Percentiles rank a stretch among this genome's conserved stretches.
Evolutionary conservation across 1,140 invertebrate genomes (phyloP).

Genomic region (Zaprionus davidi): DNA sequence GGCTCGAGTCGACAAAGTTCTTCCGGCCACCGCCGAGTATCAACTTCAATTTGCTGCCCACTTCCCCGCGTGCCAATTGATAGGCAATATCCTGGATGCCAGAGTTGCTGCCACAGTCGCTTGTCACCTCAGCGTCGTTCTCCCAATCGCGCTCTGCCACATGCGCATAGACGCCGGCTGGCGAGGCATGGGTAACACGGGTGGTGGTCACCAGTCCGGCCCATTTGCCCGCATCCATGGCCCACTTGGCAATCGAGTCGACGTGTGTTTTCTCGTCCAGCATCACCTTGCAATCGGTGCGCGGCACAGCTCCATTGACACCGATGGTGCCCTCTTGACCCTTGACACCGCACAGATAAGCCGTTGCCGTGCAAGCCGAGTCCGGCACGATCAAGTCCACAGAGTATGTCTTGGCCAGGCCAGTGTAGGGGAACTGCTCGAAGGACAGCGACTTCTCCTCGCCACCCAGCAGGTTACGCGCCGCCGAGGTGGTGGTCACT

Average conservation of each 20-base stretch:
- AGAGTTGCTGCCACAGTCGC: conserved; percentile 71
- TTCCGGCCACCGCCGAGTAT: conserved; percentile 90
- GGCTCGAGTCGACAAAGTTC: conserved; percentile 87
- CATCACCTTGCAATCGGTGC: conserved; percentile 86
- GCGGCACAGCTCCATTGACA: conserved; percentile 88
- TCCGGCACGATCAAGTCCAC: conserved; percentile 92
- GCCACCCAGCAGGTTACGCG: conserved; percentile 87
- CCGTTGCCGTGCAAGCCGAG: conserved; percentile 90
- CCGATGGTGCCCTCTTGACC: conserved; percentile 91
- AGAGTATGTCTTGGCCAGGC: conserved; percentile 93
- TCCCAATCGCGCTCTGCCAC: conserved; percentile 91
- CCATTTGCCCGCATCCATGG: conserved; percentile 88
- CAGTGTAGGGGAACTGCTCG: conserved; percentile 90
- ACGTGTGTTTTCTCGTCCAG: conserved; percentile 86
- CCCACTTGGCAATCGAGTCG: conserved; percentile 89
- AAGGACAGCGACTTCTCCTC: conserved; percentile 90
- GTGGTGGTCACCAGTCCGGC: conserved; percentile 93
- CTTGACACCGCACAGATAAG: conserved; percentile 93
- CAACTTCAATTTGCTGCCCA: conserved; percentile 87
- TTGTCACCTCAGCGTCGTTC: conserved; percentile 87
- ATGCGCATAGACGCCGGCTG: conserved; percentile 90
- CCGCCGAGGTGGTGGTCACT: conserved; percentile 89
- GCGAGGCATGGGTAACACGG: conserved; percentile 92
- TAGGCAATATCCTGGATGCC: conserved; percentile 89
- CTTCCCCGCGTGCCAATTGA: conserved; percentile 89